Base-by-base conservation (phyloP, 2,797 vertebrate genomes). In the Gambelia wislizenii region DNA sequence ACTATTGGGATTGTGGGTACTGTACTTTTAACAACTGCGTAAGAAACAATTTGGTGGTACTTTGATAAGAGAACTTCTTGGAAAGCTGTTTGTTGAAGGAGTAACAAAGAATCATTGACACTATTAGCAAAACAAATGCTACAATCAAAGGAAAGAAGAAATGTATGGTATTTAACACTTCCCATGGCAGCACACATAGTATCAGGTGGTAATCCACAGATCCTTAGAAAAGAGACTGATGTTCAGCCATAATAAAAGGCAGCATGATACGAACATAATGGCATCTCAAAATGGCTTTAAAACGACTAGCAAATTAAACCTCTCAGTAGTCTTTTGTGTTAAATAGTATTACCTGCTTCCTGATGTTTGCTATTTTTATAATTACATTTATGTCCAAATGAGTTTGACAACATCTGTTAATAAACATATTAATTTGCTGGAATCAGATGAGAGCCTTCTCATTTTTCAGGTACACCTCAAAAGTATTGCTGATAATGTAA, bases 251-350 rank as follows among this genome's bases (percentile, higher is more conserved):
- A 67, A 87, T 69, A 49, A 79, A 69, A 87, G 85, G n/a, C 61
- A 87, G 76, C 85, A 79, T 87, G 76, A 69, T 52, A 33, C 44
- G 44, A 70, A 27, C 42, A 52, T 79, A 69, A 79, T 39, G n/a
- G 44, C 59, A 67, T 79, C 44, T 42, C 61, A 39, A 78, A 79
- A 79, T 56, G n/a, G 85, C 76, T 87, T 87, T 78, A 87, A 30
- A 69, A 52, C 0, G 3, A 67, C 20, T 77, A 16, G n/a, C 30
- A 64, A 49, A 86, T 87, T 44, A 72, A 75, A 56, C 39, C 36
- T 44, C 49, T 56, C 49, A n/a, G 42, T 61, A 75, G 27, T 67
- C 47, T 54, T 87, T 69, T 42, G 61, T 67, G 36, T 87, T 79
- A 54, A 87, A 87, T 39, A 69, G 47, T 59, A 79, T 7, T 69